A percentile compares a stretch with the other conserved stretches of the same genome.
phyloP scores from a whole-genome alignment of 2,888 invertebrate species.

The Sclerodermus sp. region DNA sequence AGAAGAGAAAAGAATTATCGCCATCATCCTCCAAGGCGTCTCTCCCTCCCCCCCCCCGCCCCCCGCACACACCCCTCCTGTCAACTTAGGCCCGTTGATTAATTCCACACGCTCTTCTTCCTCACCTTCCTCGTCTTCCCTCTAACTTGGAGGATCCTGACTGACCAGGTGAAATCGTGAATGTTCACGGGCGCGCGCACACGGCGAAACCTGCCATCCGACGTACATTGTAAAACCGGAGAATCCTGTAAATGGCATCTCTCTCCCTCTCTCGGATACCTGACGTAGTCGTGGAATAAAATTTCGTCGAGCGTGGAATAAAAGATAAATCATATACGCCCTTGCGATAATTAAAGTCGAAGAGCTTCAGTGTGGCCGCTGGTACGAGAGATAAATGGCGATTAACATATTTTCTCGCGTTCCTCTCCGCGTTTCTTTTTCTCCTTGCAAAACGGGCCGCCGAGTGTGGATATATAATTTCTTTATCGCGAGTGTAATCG shows the following conservation, averaged over 20 bases:
- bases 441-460: not conserved
- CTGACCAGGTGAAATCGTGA: too few relatives aligned
- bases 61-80: too few relatives aligned
- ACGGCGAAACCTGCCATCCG: too few relatives aligned
- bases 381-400: not conserved
- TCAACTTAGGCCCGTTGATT: too few relatives aligned
- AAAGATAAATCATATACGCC: not conserved
- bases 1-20: too few relatives aligned
- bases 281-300: conserved; percentile 12
- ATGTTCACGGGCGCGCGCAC: conserved; percentile 20
- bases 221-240: conserved; percentile 14
- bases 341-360: not conserved
- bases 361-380: not conserved
- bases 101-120: too few relatives aligned
- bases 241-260: not conserved
- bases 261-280: conserved; percentile 6
- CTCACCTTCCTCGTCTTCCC: too few relatives aligned
- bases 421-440: not conserved
- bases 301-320: not conserved
- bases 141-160: conserved; percentile 21
- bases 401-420: not conserved
- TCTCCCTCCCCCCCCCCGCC: too few relatives aligned
- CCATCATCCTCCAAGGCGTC: too few relatives aligned
- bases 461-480: not conserved
- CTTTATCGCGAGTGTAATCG: not conserved